Evolutionary conservation across 2,888 invertebrate species (phyloP), one percentile per base, ranked within the genome.

Genomic region (Sinopyrophorus schimmeli): DNA sequence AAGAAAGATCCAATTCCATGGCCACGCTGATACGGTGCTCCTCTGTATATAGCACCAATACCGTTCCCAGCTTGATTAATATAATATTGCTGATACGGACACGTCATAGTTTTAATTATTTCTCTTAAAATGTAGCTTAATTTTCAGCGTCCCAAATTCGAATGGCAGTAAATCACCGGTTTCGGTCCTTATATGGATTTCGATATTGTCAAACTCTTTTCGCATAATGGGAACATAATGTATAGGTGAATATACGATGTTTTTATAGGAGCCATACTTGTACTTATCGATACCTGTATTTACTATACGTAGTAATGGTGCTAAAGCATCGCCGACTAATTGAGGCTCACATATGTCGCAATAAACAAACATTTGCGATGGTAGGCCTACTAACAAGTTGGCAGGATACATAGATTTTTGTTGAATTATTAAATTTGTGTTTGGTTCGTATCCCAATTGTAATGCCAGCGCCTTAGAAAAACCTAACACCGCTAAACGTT

Each of bases 51-150:
- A 1, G 41, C 14, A 3, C 41, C 41, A 7, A 31, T 17, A 3
- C 32, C 42, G 2, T 12, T 14, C 2, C 32, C 42, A n/a, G 42
- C 42, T 9, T 32, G 42, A 24, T 24, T 21, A 5, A 26, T 3
- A n/a, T 42, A 32, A 24, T 42, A 42, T 32, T 32, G 42, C 9
- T 42, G 18, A 24, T 32, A 42, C 2, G 42, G 42, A 32, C 31
- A 31, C 12, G 1, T 5, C 42, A 23, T 39, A 18, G 17, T 31
- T n/a, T n/a, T n/a, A n/a, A n/a, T n/a, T n/a, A n/a, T n/a, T n/a
- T 17, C n/a, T 15, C 10, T 26, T 38, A 5, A 41, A 32, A 24
- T 42, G 31, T 11, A 42, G 24, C 11, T 41, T 41, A 10, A 41
- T 3, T 16, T 16, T 42, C 23, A 32, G 17, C n/a, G 31, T 42